phyloP scores from a whole-genome alignment of 2,888 invertebrate species.

The Drosophila leonis region DNA sequence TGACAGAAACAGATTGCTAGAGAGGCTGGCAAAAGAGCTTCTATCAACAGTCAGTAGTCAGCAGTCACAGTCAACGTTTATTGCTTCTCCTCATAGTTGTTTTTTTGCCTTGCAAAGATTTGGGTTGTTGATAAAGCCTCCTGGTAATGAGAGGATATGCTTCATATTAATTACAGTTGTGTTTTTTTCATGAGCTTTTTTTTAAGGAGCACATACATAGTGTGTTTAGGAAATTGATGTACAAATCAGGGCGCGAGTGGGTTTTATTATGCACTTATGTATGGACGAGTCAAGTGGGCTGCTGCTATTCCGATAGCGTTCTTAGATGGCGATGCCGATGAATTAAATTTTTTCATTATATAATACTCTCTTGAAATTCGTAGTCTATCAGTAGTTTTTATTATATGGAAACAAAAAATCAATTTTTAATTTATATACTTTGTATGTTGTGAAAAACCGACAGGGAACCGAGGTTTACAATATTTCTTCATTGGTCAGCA shows the following conservation, averaged over 20 bases:
- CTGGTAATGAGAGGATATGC: constrained; percentile 70
- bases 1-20: neutral
- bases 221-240: constrained; percentile 7
- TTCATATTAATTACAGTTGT: constrained; percentile 70
- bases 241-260: constrained; percentile 33
- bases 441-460: neutral
- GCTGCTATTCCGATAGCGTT: too few species aligned
- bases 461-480: neutral
- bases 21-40: constrained; percentile 3
- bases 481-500: neutral
- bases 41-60: constrained; percentile 3
- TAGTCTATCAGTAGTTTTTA: too few species aligned
- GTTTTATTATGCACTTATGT: neutral
- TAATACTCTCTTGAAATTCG: too few species aligned
- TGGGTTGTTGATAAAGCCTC: constrained; percentile 59
- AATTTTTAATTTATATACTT: too few species aligned
- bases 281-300: constrained; percentile 35
- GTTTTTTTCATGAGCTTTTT: constrained; percentile 19
- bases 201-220: constrained; percentile 49
- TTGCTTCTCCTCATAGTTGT: constrained; percentile 9
- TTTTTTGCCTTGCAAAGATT: constrained; percentile 42
- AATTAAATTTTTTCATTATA: too few species aligned
- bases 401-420: neutral
- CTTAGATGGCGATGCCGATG: too few species aligned
- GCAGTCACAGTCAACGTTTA: constrained; percentile 30